Percentiles rank a stretch among this genome's conserved stretches.
phyloP scores from a whole-genome alignment of 2,113 vertebrate genomes.

The Engraulis encrasicolus region DNA sequence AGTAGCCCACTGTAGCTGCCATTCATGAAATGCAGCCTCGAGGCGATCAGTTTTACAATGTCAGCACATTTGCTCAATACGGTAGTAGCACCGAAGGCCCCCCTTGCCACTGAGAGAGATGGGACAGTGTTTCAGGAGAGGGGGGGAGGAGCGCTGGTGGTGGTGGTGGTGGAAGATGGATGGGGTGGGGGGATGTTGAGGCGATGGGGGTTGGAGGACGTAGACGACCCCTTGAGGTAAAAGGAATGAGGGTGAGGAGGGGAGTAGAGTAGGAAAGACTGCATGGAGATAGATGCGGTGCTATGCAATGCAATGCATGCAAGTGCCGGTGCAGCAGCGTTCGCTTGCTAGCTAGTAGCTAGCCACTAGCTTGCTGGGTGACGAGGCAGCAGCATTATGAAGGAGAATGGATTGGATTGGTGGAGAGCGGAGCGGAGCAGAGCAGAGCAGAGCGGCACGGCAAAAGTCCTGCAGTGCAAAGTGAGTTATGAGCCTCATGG shows the following conservation, averaged over 20 bases:
- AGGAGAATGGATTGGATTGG: background rate
- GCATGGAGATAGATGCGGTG: constrained; percentile 13
- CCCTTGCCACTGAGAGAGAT: background rate
- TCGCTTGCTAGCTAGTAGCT: too few relatives aligned
- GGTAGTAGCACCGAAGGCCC: background rate
- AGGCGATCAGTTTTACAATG: background rate
- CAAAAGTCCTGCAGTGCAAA: constrained; percentile 41
- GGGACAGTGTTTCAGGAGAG: background rate
- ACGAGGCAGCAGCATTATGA: constrained; percentile 8
- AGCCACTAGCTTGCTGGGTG: constrained; percentile 5
- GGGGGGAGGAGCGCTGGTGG: background rate
- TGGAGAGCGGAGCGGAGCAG: background rate
- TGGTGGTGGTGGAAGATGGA: background rate
- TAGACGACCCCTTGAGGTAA: too few relatives aligned
- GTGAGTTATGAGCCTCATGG: constrained; percentile 39
- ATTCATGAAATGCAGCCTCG: background rate
- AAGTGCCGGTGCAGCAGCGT: background rate
- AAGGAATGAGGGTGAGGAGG: background rate
- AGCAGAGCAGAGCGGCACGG: background rate
- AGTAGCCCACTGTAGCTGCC: background rate
- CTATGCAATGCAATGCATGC: too few relatives aligned
- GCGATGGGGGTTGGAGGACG: too few relatives aligned
- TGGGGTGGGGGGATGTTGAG: background rate
- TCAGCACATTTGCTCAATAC: constrained; percentile 7
- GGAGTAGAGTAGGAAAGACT: background rate